Evolutionary conservation across 2,888 invertebrate genomes (phyloP).

Genomic region (Agrotis exclamationis): DNA sequence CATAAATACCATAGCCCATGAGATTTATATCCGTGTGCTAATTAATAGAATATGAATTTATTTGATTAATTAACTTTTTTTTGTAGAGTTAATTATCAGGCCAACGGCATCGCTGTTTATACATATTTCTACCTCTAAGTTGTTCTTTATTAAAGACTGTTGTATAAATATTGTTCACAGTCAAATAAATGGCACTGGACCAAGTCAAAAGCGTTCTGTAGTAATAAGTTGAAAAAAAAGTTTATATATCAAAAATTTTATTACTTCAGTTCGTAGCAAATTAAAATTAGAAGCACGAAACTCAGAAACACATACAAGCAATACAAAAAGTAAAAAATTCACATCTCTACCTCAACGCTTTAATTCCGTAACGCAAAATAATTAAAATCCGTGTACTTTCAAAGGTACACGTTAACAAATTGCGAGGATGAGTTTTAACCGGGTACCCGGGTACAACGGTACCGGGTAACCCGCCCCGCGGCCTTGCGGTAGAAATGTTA

Average conservation of each 20-base stretch:
- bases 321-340: conserved; percentile 7
- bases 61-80: background rate
- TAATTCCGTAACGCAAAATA: conserved; percentile 38
- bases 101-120: background rate
- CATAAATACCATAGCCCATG: no score
- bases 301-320: background rate
- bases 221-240: background rate
- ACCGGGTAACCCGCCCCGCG: background rate
- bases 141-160: background rate
- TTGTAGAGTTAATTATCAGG: background rate
- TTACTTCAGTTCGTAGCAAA: background rate
- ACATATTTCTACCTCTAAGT: background rate
- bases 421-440: conserved; percentile 35
- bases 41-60: background rate
- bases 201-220: no score
- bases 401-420: conserved; percentile 46
- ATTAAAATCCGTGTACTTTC: conserved; percentile 55
- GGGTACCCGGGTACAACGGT: background rate
- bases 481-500: conserved; percentile 24
- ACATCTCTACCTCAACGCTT: background rate
- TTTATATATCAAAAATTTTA: no score
- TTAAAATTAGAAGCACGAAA: conserved; percentile 1
- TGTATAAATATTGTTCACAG: no score
- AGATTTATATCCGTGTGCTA: no score
- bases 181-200: no score